These are phyloP conservation scores for Drosophila monieri DNA, from an alignment of 2,888 invertebrate genomes.

Conservation along the genomic window DNA sequence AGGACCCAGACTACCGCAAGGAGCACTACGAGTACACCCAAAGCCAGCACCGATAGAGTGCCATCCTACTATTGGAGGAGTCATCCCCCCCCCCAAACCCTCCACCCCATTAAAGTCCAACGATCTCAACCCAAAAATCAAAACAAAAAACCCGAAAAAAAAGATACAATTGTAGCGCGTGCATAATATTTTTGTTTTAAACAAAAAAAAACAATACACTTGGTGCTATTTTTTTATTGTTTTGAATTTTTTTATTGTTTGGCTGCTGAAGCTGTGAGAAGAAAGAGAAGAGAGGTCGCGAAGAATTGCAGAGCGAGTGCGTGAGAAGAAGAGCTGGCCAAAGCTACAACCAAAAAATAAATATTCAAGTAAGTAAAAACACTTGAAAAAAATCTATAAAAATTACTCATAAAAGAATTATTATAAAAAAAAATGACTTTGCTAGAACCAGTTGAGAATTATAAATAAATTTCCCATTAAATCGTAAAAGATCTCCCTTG, in stretches of 20 bases:
- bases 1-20: conserved; percentile 46
- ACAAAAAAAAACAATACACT: conserved; percentile 35
- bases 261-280: conserved; percentile 28
- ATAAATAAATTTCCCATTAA: not conserved
- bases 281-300: conserved; percentile 5
- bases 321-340: conserved; percentile 5
- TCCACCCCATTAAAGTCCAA: conserved; percentile 42
- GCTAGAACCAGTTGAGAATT: not conserved
- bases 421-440: not conserved
- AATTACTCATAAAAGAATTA: not conserved
- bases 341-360: conserved; percentile 9
- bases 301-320: conserved; percentile 25
- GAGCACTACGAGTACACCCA: conserved; percentile 68
- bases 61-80: no score
- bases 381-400: not conserved
- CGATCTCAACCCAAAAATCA: conserved; percentile 36
- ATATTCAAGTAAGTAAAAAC: conserved; percentile 38
- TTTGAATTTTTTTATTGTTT: conserved; percentile 42
- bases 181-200: conserved; percentile 34
- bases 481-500: no score
- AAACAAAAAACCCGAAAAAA: conserved; percentile 27
- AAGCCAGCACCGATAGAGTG: conserved; percentile 62
- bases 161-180: conserved; percentile 55
- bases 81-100: not conserved
- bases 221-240: conserved; percentile 41